phyloP scores from a whole-genome alignment of 2,888 invertebrate species.

The Listrodromus nycthemerus region DNA sequence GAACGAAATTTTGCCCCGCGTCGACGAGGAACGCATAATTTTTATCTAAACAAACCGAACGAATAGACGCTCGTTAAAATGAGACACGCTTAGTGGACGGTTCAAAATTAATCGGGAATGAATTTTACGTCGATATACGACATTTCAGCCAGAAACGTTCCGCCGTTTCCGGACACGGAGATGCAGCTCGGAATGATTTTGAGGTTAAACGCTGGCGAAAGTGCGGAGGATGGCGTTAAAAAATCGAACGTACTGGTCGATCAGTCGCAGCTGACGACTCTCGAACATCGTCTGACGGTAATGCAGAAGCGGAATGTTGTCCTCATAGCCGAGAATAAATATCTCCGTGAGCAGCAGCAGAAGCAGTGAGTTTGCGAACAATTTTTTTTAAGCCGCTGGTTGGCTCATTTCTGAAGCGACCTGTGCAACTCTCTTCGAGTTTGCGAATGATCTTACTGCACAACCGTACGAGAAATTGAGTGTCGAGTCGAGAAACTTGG shows the following conservation, averaged over 20 bases:
- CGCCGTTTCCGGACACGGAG: constrained; percentile 67
- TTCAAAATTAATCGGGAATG: no score
- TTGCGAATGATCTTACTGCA: not conserved
- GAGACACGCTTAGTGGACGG: no score
- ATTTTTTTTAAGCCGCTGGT: not conserved
- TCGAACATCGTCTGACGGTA: constrained; percentile 76
- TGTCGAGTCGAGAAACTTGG: constrained; percentile 1
- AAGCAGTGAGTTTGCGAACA: constrained; percentile 70
- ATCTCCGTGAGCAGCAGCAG: constrained; percentile 62
- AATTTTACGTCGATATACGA: not conserved
- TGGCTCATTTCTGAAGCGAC: not conserved
- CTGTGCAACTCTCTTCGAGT: not conserved
- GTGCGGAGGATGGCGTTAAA: constrained; percentile 34
- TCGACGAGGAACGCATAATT: no score
- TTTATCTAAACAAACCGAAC: no score
- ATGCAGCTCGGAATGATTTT: constrained; percentile 67
- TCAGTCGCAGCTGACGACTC: constrained; percentile 67
- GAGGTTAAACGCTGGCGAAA: constrained; percentile 59
- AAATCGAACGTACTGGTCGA: constrained; percentile 59
- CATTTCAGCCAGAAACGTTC: constrained; percentile 66
- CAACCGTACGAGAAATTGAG: constrained; percentile 15
- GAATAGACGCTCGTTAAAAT: no score
- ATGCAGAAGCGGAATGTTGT: constrained; percentile 76
- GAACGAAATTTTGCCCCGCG: not conserved
- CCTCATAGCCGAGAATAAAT: constrained; percentile 76